phyloP scores from a whole-genome alignment of 35 echinoderm and acorn worm genomes.

The Holothuria glaberrima region DNA sequence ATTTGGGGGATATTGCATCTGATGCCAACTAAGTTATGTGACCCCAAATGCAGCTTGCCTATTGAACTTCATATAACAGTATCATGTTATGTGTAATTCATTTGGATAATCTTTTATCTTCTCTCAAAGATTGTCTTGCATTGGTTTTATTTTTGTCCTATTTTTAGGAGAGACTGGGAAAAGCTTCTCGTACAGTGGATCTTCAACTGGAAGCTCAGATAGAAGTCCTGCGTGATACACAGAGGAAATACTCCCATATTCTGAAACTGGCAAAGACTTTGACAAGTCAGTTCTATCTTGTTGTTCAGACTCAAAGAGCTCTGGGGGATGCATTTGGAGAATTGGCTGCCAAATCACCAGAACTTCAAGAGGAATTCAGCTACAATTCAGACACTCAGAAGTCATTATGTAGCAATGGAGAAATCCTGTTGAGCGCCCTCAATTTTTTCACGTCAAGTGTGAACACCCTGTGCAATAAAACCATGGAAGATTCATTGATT shows the following conservation, averaged over 20 bases:
- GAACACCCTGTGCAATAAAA: conserved; percentile 98
- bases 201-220: conserved; percentile 99
- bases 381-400: conserved; percentile 97
- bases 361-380: conserved; percentile 93
- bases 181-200: conserved; percentile 93
- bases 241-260: conserved; percentile 92
- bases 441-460: conserved; percentile 99
- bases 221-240: conserved; percentile 92
- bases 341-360: conserved; percentile 87
- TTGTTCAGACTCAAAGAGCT: conserved; percentile 93
- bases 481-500: conserved; percentile 93
- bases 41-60: no score
- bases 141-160: no score
- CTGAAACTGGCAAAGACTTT: conserved; percentile 84
- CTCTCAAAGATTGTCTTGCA: no score
- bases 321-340: conserved; percentile 94
- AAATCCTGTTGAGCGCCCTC: conserved; percentile 87
- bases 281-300: conserved; percentile 91
- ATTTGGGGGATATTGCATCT: no score
- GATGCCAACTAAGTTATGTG: no score
- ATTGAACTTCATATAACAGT: no score
- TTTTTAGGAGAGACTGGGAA: conserved; percentile 68
- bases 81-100: no score
- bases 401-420: conserved; percentile 86
- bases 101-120: no score